Evolutionary conservation across 2,888 invertebrate genomes (phyloP).

Genomic region (Scaptomyza flava): DNA sequence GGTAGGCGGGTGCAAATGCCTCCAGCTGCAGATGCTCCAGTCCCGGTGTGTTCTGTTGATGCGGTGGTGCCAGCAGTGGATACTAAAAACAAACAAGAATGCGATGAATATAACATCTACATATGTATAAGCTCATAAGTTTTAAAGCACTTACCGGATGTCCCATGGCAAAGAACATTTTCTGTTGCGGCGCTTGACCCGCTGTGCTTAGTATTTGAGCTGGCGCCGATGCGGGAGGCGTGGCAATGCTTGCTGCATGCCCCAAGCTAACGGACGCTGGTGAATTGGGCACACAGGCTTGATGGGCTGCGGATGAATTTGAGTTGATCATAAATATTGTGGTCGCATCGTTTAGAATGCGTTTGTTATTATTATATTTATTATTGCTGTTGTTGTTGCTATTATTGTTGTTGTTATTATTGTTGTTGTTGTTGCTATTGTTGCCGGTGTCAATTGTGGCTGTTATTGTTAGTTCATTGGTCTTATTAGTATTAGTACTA

Average conservation of each 20-base stretch:
- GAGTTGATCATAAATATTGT: constrained; percentile 72
- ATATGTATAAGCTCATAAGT: neutral
- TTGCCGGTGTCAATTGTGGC: constrained; percentile 43
- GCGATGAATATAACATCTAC: no score
- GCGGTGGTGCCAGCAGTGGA: constrained; percentile 66
- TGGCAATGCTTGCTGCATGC: constrained; percentile 69
- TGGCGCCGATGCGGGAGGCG: constrained; percentile 74
- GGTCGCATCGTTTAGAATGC: constrained; percentile 55
- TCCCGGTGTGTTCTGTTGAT: constrained; percentile 61
- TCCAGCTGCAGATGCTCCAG: constrained; percentile 60
- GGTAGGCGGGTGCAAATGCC: constrained; percentile 58
- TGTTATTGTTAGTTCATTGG: constrained; percentile 71
- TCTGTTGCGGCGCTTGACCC: constrained; percentile 65
- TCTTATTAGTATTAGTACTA: constrained; percentile 53
- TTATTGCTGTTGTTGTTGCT: constrained; percentile 47
- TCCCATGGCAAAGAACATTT: constrained; percentile 81
- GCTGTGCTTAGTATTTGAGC: constrained; percentile 70
- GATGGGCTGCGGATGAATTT: constrained; percentile 69
- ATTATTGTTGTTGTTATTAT: constrained; percentile 37
- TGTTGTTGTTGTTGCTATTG: constrained; percentile 35
- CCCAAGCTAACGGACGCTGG: constrained; percentile 70
- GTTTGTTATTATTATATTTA: constrained; percentile 34
- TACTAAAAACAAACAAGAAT: constrained; percentile 55
- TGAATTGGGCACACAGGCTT: constrained; percentile 74
- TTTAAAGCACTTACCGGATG: constrained; percentile 76